Base-by-base conservation (phyloP, 2,113 vertebrate species). In the Cavia aperea region DNA sequence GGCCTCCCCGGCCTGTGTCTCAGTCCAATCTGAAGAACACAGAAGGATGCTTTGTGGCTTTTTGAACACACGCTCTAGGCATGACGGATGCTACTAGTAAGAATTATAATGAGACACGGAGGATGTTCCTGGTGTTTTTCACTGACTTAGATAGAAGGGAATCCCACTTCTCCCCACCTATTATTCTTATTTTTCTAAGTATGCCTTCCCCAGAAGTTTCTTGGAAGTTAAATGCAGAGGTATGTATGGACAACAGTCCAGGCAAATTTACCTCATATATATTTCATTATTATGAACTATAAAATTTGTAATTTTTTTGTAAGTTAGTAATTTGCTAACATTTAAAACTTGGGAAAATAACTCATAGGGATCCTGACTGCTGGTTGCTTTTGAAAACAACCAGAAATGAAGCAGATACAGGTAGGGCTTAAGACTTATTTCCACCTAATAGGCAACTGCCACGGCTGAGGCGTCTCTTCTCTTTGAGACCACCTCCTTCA, bases 401-500 rank as follows among this genome's bases (percentile, higher is more conserved):
- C 2, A 15, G 36, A 31, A 65, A 19, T 0, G 18, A 21, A 89
- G 4, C 36, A 58, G 3, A 51, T 36, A 23, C 2, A 26, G 31
- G 26, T 11, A 62, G 26, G 16, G 19, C 8, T 39, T 26, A 13
- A 56, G 18, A 49, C 9, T 62, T 43, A 43, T 46, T 58, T 68
- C 12, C 7, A 72, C 9, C 7, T 1, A 73, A 12, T 24, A 66
- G 36, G 54, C 5, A 5, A 26, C 72, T 66, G 26, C 36, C 16
- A 46, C 29, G 29, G 12, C 24, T 23, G 18, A 54, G 19, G 5
- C 7, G 1, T 73, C 10, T 23, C 12, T 3, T 43, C 3, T 16
- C 1, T 63, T 63, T 2, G 1, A 9, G 31, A 3, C 18, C 13
- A 62, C 21, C 2, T 33, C 1, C 21, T 54, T 24, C 46, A 8